Conservation (phyloP, 2,888 invertebrate species). For the Philopedon plagiatum region DNA sequence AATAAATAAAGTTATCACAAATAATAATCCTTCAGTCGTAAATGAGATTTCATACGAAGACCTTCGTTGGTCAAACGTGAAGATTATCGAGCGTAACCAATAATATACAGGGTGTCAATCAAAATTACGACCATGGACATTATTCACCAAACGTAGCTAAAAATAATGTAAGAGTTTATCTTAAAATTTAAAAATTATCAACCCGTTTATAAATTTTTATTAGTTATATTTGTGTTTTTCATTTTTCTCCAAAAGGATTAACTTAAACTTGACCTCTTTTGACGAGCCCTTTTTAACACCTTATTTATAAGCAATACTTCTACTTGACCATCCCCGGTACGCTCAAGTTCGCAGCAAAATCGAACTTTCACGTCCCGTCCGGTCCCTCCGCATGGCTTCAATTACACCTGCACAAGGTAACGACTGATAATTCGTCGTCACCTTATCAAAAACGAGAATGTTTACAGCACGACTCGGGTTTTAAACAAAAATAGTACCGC, state of each 20-base stretch:
- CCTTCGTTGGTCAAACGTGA: conserved; percentile 16
- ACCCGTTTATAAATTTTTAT: too few species aligned
- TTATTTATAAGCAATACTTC: neutral
- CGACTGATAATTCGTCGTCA: conserved; percentile 32
- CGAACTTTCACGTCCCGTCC: conserved; percentile 27
- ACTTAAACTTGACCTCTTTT: too few species aligned
- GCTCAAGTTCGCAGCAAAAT: conserved; percentile 10
- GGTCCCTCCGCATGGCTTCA: conserved; percentile 17
- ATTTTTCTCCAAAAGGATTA: too few species aligned
- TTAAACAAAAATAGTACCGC: conserved; percentile 10
- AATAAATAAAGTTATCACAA: neutral
- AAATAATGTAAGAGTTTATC: too few species aligned
- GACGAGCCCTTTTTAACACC: too few species aligned
- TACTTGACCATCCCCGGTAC: conserved; percentile 9
- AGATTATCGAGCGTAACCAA: conserved; percentile 1
- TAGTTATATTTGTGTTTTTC: too few species aligned
- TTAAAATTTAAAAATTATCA: too few species aligned
- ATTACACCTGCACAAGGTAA: conserved; percentile 33
- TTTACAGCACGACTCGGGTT: neutral
- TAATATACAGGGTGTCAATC: neutral
- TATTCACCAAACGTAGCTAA: too few species aligned
- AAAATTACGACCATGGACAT: too few species aligned
- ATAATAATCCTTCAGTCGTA: neutral
- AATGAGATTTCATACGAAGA: conserved; percentile 16
- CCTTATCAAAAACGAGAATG: conserved; percentile 30